Evolutionary conservation across 2,888 invertebrate species (phyloP).

Genomic region (Cetonia aurata): DNA sequence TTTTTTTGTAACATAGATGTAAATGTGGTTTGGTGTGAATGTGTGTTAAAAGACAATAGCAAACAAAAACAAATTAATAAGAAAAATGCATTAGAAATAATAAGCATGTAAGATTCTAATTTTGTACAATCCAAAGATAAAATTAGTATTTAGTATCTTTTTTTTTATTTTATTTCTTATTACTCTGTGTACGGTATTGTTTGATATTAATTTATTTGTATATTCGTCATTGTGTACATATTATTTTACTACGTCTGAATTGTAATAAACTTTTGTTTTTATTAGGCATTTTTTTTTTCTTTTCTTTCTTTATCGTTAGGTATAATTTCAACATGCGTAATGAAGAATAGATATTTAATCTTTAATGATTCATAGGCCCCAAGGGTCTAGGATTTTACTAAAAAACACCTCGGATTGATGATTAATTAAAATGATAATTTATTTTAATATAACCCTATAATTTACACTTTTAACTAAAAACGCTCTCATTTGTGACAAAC

Average conservation of each 20-base stretch:
- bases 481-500: too few relatives aligned
- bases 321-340: slow-evolving; percentile 1
- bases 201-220: slow-evolving; percentile 49
- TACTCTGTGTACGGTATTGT: slow-evolving; percentile 25
- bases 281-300: slow-evolving; percentile 39
- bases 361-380: neutral
- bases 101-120: slow-evolving; percentile 60
- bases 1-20: slow-evolving; percentile 58
- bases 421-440: too few relatives aligned
- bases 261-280: slow-evolving; percentile 47
- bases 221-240: slow-evolving; percentile 52
- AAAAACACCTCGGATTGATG: too few relatives aligned
- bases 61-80: slow-evolving; percentile 48
- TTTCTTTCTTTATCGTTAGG: slow-evolving; percentile 24
- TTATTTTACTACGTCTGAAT: slow-evolving; percentile 46
- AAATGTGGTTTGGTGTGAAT: slow-evolving; percentile 54
- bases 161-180: slow-evolving; percentile 46
- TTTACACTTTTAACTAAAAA: too few relatives aligned
- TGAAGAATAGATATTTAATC: slow-evolving; percentile 10
- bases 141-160: slow-evolving; percentile 52
- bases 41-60: slow-evolving; percentile 56
- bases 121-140: slow-evolving; percentile 67
- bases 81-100: slow-evolving; percentile 52
- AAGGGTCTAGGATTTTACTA: too few relatives aligned
- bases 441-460: too few relatives aligned